Evolutionary conservation across 2,888 invertebrate species (phyloP).

Genomic region (Caenorhabditis sinica): DNA sequence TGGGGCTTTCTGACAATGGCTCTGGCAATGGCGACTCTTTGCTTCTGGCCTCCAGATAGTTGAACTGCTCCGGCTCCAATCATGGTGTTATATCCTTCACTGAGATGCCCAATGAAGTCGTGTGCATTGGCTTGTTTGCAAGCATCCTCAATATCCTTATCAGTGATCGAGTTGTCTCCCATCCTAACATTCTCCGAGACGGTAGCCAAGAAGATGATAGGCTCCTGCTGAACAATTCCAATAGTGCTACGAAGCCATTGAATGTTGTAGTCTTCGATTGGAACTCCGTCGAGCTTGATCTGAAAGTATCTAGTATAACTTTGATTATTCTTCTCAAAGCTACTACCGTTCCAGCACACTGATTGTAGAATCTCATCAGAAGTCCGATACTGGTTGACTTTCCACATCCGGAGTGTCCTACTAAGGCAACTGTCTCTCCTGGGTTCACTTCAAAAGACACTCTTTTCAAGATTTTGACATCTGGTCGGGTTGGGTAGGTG

Average conservation of each 20-base stretch:
- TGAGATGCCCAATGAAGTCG: conserved; percentile 84
- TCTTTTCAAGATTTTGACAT: conserved; percentile 81
- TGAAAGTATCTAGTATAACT: conserved; percentile 39
- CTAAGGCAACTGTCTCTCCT: conserved; percentile 78
- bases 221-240: conserved; percentile 85
- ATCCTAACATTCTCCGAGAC: conserved; percentile 84
- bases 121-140: conserved; percentile 84
- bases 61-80: conserved; percentile 72
- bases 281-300: conserved; percentile 84
- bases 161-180: conserved; percentile 83
- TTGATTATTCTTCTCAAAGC: too few species aligned
- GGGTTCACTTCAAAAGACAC: conserved; percentile 73
- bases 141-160: conserved; percentile 74
- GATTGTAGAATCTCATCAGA: conserved; percentile 77
- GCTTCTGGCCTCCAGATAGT: conserved; percentile 72
- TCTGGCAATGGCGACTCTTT: conserved; percentile 73
- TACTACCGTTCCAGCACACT: conserved; percentile 70
- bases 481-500: conserved; percentile 84
- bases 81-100: conserved; percentile 73
- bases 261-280: conserved; percentile 77
- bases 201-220: conserved; percentile 84
- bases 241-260: conserved; percentile 84
- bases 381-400: conserved; percentile 77
- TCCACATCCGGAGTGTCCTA: conserved; percentile 79
- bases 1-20: conserved; percentile 77